Base-by-base conservation (phyloP, 2,113 vertebrate species). In the Halichoeres trimaculatus region DNA sequence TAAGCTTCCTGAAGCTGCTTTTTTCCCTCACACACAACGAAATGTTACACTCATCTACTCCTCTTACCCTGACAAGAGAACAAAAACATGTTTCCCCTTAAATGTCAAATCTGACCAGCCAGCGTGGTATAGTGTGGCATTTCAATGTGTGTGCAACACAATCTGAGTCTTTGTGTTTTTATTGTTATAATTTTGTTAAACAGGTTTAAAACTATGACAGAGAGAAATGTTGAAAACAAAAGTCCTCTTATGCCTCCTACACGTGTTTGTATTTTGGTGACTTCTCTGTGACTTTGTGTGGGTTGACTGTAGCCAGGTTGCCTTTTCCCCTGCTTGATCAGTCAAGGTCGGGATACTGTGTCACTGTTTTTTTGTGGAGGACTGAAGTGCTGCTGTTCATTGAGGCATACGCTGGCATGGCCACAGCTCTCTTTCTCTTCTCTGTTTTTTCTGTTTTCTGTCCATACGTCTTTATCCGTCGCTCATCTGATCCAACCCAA, bases 321-420 rank as follows among this genome's bases (percentile, higher is more conserved):
- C 54, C 60, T 86, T 79, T 80, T 76, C 65, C 65, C 65, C 36
- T 43, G 61, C 64, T 82, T 63, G 54, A 74, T 87, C 74, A 76
- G 13, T 75, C 80, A 78, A 76, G 84, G 84, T 88, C 74, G 84
- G 76, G 22, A 69, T 72, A 66, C 75, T 58, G 73, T 85, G 84
- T 86, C 83, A 76, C 72, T 85, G 30, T 30, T 74, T 66, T 85
- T 85, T 72, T 78, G 41, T 67, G 16, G 30, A 51, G 73, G 67
- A 88, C 62, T 80, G 64, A 58, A 80, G 78, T 62, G 70, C 71
- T 38, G 71, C 61, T 83, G 78, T 4, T 84, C 74, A 70, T 8
- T 48, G 74, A 81, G 61, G 38, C 74, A 71, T 81, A 84, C 82
- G 68, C 70, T 24, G 12, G 3, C 64, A 50, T 70, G 50, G 70